Evolutionary conservation across 2,113 vertebrate species (phyloP), one percentile per base, ranked within the genome.

Genomic region (Meleagris gallopavo): DNA sequence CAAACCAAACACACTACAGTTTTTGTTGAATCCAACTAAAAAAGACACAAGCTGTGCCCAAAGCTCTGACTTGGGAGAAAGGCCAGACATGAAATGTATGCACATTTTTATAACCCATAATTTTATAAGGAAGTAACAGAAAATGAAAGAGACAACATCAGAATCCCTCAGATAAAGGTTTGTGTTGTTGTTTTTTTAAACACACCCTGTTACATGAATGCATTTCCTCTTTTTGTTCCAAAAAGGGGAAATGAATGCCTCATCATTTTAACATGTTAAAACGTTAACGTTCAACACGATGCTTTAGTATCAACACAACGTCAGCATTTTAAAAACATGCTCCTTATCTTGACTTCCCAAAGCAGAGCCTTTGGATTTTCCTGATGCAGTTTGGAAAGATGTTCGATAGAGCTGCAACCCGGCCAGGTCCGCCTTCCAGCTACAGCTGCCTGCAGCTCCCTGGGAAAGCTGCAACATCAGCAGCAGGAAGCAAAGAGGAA

Each of bases 151-250:
- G 52, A 67, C 67, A 71, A 14, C n/a, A 86, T 17, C 65, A 52
- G n/a, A 90, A 62, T 36, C 50, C 40, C 76, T 81, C 38, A 74
- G 93, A 70, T 64, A 83, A 0, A 78, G 61, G 61, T 86, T 55
- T 52, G 50, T 61, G 80, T 46, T 74, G 80, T 46, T 74, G 90
- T 83, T 95, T 88, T 84, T 52, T 52, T 52, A 81, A 93, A 91
- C 66, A 78, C 65, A 76, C 89, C 92, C 89, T 87, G 58, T 75
- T 86, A 93, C 77, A 89, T 6, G 40, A 67, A 86, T 34, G 88
- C 65, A 96, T 92, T 95, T 97, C 95, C 92, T 92, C 83, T 93
- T 92, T 93, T 81, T 81, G 86, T 82, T 90, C 81, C 89, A 87
- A 41, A 94, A 86, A 74, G 71, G 71, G 77, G 86, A 95, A 97